These are phyloP conservation scores for Ceriagrion tenellum DNA, from an alignment of 2,888 invertebrate species.

Conservation along the genomic window DNA sequence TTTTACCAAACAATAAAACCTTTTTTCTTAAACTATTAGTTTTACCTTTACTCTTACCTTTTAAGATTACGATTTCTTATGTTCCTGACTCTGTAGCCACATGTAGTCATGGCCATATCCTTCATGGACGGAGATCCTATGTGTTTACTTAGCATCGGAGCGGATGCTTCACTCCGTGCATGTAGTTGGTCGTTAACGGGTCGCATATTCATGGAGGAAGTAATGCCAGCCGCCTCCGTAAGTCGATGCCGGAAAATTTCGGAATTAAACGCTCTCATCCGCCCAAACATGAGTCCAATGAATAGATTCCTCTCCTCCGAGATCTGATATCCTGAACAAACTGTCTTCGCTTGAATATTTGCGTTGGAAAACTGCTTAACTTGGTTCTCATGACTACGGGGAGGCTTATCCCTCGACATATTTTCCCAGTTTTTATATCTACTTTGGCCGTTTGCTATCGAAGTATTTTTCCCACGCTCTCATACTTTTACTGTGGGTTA, in stretches of 20 bases:
- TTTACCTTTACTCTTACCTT: too few species aligned
- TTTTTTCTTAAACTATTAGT: too few species aligned
- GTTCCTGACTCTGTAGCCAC: too few species aligned
- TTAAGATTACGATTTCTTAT: too few species aligned
- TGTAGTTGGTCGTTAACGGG: background rate
- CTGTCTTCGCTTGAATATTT: background rate
- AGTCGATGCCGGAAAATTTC: background rate
- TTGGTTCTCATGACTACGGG: too few species aligned
- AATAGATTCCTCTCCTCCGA: background rate
- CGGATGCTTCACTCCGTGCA: background rate
- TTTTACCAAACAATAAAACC: too few species aligned
- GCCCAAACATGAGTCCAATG: background rate
- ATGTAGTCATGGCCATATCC: background rate
- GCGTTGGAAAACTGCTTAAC: too few species aligned
- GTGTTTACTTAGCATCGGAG: background rate
- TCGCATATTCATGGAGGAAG: slow-evolving; percentile 6
- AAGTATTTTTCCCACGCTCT: too few species aligned
- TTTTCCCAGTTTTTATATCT: too few species aligned
- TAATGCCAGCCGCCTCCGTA: background rate
- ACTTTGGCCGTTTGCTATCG: too few species aligned
- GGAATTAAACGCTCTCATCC: background rate
- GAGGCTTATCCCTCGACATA: too few species aligned
- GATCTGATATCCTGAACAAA: background rate
- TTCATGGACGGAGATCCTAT: background rate
- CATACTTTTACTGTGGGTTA: too few species aligned